These are phyloP conservation scores for Elgaria multicarinata DNA, from an alignment of 2,113 vertebrate genomes.

Conservation along the genomic window DNA sequence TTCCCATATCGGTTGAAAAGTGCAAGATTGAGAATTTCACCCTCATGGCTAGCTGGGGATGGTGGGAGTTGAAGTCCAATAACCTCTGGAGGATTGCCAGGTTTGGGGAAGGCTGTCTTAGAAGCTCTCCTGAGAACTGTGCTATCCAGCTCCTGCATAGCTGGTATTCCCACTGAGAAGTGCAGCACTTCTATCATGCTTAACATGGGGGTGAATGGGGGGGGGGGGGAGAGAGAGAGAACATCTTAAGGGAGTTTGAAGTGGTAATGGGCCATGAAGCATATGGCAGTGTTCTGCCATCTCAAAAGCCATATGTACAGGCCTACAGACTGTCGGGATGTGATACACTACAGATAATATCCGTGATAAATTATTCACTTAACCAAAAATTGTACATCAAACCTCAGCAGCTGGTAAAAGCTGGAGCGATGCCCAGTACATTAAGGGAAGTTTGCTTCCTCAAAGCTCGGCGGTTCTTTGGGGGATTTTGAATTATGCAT, in stretches of 20 bases:
- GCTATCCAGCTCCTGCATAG: not conserved
- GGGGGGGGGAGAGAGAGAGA: too few relatives aligned
- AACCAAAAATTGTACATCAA: constrained; percentile 79
- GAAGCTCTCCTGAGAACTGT: not conserved
- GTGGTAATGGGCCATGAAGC: constrained; percentile 76
- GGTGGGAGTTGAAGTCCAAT: not conserved
- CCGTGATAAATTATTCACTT: constrained; percentile 80
- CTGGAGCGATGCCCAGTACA: constrained; percentile 75
- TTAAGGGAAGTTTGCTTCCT: constrained; percentile 79
- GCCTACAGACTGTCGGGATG: constrained; percentile 72
- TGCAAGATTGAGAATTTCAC: too few relatives aligned
- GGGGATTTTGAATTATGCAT: constrained; percentile 78
- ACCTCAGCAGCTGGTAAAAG: constrained; percentile 76
- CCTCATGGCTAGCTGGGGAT: not conserved
- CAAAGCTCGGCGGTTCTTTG: constrained; percentile 77
- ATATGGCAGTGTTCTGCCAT: constrained; percentile 76
- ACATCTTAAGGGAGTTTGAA: constrained; percentile 68
- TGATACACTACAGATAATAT: constrained; percentile 75
- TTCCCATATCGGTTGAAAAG: too few relatives aligned
- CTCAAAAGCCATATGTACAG: constrained; percentile 74
- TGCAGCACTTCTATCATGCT: constrained; percentile 41
- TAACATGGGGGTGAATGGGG: constrained; percentile 52
- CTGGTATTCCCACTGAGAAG: constrained; percentile 24
- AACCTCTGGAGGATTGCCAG: not conserved
- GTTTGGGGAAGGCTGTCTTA: not conserved